Evolutionary conservation across 1,140 invertebrate genomes (phyloP).

Genomic region (Calliphora vicina): DNA sequence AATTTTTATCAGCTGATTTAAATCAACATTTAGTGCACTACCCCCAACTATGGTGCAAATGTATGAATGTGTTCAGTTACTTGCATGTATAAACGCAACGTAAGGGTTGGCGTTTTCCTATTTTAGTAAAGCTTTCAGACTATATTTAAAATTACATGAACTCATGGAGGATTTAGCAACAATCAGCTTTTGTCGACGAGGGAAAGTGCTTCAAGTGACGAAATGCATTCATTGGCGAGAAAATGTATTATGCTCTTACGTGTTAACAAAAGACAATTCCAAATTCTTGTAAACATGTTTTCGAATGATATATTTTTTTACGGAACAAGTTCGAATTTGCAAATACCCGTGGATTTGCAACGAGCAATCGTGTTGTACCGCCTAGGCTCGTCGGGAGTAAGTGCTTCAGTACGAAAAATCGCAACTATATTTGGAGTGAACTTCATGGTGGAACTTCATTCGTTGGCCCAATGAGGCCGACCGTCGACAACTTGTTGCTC

Average conservation of each 20-base stretch:
- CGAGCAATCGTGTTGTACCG: constrained; percentile 27
- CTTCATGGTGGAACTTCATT: constrained; percentile 30
- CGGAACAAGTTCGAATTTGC: neutral
- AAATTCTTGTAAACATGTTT: neutral
- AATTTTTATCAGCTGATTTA: too few relatives aligned
- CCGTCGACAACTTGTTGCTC: neutral
- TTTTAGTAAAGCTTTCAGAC: too few relatives aligned
- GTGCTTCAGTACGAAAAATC: constrained; percentile 35
- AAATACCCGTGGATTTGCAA: constrained; percentile 32
- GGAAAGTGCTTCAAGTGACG: neutral
- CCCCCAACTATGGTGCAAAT: too few relatives aligned
- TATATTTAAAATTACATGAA: too few relatives aligned
- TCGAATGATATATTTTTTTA: neutral
- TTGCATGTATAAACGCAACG: too few relatives aligned
- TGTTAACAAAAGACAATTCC: constrained; percentile 8
- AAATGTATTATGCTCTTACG: neutral
- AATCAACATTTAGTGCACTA: too few relatives aligned
- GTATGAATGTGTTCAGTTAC: too few relatives aligned
- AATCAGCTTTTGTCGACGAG: neutral
- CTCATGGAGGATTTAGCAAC: neutral
- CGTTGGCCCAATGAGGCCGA: neutral
- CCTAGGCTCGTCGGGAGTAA: constrained; percentile 35
- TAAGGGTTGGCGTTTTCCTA: too few relatives aligned
- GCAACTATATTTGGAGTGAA: constrained; percentile 26
- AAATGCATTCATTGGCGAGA: constrained; percentile 16